Evolutionary conservation across 2,888 invertebrate species (phyloP).

Genomic region (Andrena flavipes): DNA sequence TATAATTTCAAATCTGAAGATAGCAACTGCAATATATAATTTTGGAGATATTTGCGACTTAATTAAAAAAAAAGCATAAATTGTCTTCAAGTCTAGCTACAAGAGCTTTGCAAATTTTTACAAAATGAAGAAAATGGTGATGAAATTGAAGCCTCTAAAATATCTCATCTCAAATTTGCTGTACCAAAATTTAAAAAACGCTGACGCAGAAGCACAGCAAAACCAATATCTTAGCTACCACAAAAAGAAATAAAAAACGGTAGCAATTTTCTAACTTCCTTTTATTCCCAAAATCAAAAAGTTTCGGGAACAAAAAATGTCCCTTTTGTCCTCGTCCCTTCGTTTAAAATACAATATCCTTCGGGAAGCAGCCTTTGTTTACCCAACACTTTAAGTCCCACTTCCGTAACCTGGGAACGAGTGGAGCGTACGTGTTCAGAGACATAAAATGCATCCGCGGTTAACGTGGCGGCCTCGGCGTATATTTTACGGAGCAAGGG

Average conservation of each 20-base stretch:
- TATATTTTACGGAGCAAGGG: background rate
- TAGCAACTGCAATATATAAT: too few species aligned
- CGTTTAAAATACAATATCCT: background rate
- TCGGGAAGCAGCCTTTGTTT: background rate
- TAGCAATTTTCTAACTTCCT: background rate
- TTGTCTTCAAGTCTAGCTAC: too few species aligned
- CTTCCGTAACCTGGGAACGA: background rate
- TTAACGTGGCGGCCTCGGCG: slow-evolving; percentile 11
- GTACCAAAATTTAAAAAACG: background rate
- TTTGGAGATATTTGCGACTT: too few species aligned
- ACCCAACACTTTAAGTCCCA: background rate
- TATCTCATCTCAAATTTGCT: too few species aligned
- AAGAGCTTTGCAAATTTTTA: too few species aligned
- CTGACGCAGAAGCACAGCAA: background rate
- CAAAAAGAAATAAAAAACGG: background rate
- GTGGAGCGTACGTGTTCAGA: background rate
- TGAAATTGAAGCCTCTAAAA: too few species aligned
- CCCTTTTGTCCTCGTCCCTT: background rate
- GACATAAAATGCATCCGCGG: slow-evolving; percentile 20
- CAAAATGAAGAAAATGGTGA: too few species aligned
- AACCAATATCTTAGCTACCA: background rate
- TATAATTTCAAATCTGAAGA: too few species aligned
- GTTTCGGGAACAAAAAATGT: background rate
- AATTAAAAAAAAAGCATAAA: too few species aligned
- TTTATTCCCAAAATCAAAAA: background rate